Evolutionary conservation across 2,888 invertebrate species (phyloP), one percentile per base, ranked within the genome.

Genomic region (Drosophila hamatofila): DNA sequence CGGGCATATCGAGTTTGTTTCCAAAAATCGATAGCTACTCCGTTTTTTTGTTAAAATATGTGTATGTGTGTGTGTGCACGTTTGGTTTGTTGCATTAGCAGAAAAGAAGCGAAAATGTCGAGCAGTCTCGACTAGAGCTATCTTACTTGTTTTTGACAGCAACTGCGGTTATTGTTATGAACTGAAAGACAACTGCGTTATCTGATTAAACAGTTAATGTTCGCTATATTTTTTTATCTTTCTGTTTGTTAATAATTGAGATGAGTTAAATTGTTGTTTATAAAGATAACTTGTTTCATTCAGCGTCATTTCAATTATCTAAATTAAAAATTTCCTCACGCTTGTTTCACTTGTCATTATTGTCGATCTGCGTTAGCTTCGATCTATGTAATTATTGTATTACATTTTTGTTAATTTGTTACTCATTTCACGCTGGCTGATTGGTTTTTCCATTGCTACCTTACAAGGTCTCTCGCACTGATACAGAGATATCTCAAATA

Each of bases 241-340:
- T 25, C 14, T 11, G 14, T 77, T 54, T 61, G 72, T 79, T 72
- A 70, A 74, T 80, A 75, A 81, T 79, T 62, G 52, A 69, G 52
- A 69, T 52, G 44, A 42, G n/a, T 56, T 55, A 41, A 48, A 23
- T 41, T 35, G n/a, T 62, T 79, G 58, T 35, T 57, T 56, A 59
- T 78, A 35, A 78, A 52, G 52, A 66, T 58, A 55, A 66, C 66
- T 59, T 66, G 57, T 76, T 72, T 46, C 61, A 61, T 78, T 70
- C 63, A 56, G 74, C 54, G 72, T 39, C 44, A 55, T 78, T 81
- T 81, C 87, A 88, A 85, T 85, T 83, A 85, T 81, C 88, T 88
- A 86, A 85, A 85, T 85, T 86, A 81, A 88, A 85, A 84, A 85
- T 88, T 85, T 83, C 88, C 78, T 68, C 7, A 2, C 54, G 42